Base-by-base conservation (phyloP, 2,113 vertebrate species). In the Pandion haliaetus region DNA sequence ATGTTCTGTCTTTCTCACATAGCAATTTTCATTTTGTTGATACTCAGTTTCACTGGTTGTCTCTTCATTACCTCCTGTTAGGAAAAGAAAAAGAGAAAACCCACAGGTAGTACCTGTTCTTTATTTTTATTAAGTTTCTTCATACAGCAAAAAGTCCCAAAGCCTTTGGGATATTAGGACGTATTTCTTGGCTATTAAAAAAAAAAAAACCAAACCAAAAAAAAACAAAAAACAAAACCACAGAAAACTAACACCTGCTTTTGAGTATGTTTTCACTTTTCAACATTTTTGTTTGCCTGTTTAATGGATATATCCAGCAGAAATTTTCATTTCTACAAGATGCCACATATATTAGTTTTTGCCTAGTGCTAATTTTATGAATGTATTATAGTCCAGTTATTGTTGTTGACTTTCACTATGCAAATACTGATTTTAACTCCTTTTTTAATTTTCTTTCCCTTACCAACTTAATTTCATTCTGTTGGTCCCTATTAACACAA, bases 161-260 rank as follows among this genome's bases (percentile, higher is more conserved):
- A 54, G 4, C 3, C 10, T 23, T 19, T 16, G 5, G 8, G 16
- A 83, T 42, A 84, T 90, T 50, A 57, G 3, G 5, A 67, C 18
- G 12, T 8, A 57, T 58, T 83, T 72, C 21, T 28, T 69, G 4
- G 13, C 14, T 59, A 38, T 40, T 8, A 45, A 62, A 52, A 50
- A 42, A 42, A 42, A 42, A 42, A 42, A 42, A 42, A 42, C 10
- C 8, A 52, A 26, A 16, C 44, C 44, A 16, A 16, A 16, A 25
- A 50, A 50, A 14, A 5, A 11, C 45, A 9, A 44, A 45, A 45
- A 23, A 5, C 21, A 49, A 12, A 0, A 0, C 1, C 24, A 40
- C 16, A 90, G 47, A 32, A 92, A 85, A 63, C 1, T 17, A 79
- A 15, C 0, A 54, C 4, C 9, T 83, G 5, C 1, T 82, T 82